Evolutionary conservation across 2,113 vertebrate genomes (phyloP).

Genomic region (Triplophysa tibetana): DNA sequence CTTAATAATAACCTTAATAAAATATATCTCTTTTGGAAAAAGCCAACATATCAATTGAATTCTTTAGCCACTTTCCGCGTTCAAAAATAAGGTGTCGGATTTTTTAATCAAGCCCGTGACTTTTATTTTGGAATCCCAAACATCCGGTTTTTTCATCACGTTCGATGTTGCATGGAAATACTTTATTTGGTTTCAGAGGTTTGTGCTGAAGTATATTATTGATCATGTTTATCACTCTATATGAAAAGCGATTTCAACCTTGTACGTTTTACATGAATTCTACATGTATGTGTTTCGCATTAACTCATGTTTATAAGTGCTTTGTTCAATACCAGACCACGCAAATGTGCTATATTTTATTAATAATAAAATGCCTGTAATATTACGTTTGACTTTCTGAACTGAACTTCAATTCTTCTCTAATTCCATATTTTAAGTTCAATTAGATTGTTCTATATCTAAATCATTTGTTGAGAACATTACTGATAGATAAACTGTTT

Average conservation of each 20-base stretch:
- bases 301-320: background rate
- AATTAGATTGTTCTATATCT: background rate
- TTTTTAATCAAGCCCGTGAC: background rate
- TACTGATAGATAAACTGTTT: no score
- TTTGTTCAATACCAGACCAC: background rate
- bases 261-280: background rate
- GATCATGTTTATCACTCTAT: background rate
- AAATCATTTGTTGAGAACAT: no score
- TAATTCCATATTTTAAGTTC: background rate
- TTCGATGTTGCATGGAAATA: background rate
- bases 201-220: background rate
- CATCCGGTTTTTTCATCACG: constrained; percentile 6
- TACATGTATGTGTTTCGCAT: background rate
- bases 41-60: no score
- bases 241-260: background rate
- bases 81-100: no score
- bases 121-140: constrained; percentile 38
- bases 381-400: background rate
- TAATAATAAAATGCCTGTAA: background rate
- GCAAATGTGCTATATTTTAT: background rate
- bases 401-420: background rate
- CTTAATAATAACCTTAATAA: no score
- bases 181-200: background rate
- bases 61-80: no score
- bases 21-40: no score